Evolutionary conservation across 2,113 vertebrate genomes (phyloP).

Genomic region (Acanthochromis polyacanthus): DNA sequence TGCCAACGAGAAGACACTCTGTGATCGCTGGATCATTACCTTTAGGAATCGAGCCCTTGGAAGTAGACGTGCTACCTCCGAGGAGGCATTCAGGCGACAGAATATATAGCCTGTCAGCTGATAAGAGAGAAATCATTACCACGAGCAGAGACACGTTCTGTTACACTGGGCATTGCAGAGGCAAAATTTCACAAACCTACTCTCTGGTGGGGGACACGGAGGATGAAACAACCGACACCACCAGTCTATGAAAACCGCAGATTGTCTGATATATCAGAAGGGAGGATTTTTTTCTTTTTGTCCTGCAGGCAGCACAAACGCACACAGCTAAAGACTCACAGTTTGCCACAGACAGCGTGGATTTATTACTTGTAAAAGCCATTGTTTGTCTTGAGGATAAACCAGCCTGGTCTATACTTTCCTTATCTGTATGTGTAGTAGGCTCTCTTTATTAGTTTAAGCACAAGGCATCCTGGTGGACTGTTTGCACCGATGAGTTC

Average conservation of each 20-base stretch:
- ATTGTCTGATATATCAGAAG: constrained; percentile 18
- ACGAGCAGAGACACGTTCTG: constrained; percentile 19
- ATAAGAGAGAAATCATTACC: constrained; percentile 48
- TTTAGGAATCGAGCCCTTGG: constrained; percentile 48
- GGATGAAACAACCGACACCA: constrained; percentile 55
- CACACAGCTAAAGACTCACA: constrained; percentile 10
- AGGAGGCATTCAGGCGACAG: constrained; percentile 71
- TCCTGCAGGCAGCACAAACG: constrained; percentile 16
- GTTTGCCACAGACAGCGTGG: constrained; percentile 22
- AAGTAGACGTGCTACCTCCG: constrained; percentile 53
- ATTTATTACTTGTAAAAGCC: constrained; percentile 28
- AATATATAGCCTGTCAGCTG: constrained; percentile 41
- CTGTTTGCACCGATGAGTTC: not conserved
- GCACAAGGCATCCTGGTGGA: not conserved
- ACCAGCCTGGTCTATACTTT: constrained; percentile 20
- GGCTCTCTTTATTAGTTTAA: not conserved
- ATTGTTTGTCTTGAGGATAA: constrained; percentile 49
- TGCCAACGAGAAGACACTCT: constrained; percentile 72
- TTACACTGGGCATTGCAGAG: constrained; percentile 22
- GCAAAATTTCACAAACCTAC: constrained; percentile 32
- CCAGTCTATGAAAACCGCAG: constrained; percentile 57
- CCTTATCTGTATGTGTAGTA: not conserved
- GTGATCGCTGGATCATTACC: constrained; percentile 35
- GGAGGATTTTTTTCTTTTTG: constrained; percentile 16
- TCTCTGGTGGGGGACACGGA: constrained; percentile 24